These are phyloP conservation scores for Mormyrops boulengeri DNA, from an alignment of 2,797 vertebrate species.

Conservation along the genomic window DNA sequence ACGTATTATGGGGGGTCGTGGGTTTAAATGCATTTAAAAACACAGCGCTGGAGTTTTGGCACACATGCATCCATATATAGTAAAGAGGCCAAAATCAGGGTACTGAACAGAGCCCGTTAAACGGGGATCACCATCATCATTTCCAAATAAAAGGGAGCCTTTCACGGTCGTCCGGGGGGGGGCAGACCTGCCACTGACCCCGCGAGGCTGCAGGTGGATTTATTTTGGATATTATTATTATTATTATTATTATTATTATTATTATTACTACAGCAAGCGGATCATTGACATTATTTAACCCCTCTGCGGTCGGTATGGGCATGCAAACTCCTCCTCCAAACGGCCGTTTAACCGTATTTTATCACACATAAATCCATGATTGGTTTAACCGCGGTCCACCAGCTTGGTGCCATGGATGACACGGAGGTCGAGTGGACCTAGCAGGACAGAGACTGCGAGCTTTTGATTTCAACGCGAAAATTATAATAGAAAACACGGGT, in stretches of 20 bases:
- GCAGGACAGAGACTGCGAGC: not conserved
- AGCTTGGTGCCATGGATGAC: not conserved
- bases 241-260: not conserved
- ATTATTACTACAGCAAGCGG: not conserved
- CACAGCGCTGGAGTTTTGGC: not conserved
- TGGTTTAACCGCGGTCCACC: not conserved
- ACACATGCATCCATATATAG: not conserved
- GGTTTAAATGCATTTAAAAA: not conserved
- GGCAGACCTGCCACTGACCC: not conserved
- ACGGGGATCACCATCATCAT: not conserved
- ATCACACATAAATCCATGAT: not conserved
- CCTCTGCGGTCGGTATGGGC: not conserved
- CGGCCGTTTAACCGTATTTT: not conserved
- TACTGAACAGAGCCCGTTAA: not conserved
- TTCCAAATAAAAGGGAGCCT: not conserved
- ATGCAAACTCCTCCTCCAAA: not conserved
- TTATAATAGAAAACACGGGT: not conserved
- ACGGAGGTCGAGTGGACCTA: not conserved
- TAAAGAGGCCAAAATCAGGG: not conserved
- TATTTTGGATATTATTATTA: not conserved
- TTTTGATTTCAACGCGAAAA: not conserved
- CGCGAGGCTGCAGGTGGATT: not conserved
- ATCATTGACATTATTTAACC: not conserved
- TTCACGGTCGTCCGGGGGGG: not conserved
- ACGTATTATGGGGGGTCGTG: not conserved